Percentiles rank a stretch among this genome's conserved stretches.
These are phyloP conservation scores for Ciconia maguari DNA, from an alignment of 2,113 vertebrate genomes.

Conservation along the genomic window DNA sequence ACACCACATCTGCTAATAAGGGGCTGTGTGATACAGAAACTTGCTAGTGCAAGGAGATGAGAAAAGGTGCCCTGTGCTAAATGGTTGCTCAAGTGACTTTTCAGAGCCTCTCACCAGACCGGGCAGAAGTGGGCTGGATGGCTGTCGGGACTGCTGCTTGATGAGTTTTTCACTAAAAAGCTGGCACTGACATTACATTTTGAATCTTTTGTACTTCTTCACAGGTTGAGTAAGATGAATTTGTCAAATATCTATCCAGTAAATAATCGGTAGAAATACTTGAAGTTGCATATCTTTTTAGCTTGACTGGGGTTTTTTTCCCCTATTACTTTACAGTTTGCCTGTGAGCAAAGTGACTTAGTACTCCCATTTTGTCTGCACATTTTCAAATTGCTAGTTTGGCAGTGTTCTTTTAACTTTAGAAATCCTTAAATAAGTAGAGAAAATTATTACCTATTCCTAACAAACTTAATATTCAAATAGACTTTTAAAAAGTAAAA, in stretches of 20 bases:
- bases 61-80: background rate
- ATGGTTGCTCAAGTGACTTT: background rate
- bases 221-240: background rate
- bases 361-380: background rate
- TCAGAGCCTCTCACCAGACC: fast-evolving
- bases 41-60: fast-evolving
- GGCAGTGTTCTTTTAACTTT: conserved; percentile 11
- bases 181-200: background rate
- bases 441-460: background rate
- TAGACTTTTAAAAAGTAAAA: background rate
- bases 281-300: background rate
- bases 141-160: fast-evolving
- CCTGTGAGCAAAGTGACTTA: background rate
- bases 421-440: conserved; percentile 3
- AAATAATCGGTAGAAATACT: background rate
- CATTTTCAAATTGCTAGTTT: conserved; percentile 40
- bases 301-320: background rate
- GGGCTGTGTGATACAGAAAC: background rate
- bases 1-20: background rate
- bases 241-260: background rate
- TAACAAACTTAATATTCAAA: background rate
- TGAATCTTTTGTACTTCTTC: background rate
- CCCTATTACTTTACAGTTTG: background rate
- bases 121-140: background rate
- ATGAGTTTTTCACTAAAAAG: background rate